phyloP scores from a whole-genome alignment of 2,113 vertebrate species.

The Menidia beryllina region DNA sequence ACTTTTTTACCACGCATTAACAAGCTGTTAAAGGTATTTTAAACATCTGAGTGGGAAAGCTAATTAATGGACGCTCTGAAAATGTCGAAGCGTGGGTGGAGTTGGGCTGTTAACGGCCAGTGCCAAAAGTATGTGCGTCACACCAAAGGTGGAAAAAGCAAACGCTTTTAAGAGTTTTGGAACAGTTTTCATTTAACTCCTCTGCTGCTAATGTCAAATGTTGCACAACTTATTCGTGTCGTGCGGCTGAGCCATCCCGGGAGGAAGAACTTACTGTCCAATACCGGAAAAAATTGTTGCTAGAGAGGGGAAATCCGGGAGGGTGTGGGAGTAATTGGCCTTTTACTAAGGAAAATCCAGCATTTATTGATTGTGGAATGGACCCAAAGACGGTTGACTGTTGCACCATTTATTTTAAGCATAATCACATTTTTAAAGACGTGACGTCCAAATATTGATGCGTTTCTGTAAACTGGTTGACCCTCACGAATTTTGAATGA shows the following conservation, averaged over 20 bases:
- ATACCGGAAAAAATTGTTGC: constrained; percentile 4
- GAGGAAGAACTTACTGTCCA: constrained; percentile 21
- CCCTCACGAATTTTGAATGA: constrained; percentile 2
- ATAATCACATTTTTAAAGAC: neutral
- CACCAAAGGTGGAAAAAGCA: constrained; percentile 39
- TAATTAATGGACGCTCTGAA: constrained; percentile 43
- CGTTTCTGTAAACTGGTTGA: neutral
- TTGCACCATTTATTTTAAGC: constrained; percentile 14
- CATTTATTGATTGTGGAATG: constrained; percentile 18
- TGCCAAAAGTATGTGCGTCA: constrained; percentile 48
- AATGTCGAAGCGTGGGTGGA: constrained; percentile 26
- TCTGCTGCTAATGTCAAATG: constrained; percentile 34
- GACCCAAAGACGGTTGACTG: constrained; percentile 9
- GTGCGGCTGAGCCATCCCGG: constrained; percentile 30
- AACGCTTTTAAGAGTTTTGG: neutral
- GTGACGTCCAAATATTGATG: neutral
- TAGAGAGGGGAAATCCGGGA: constrained; percentile 45
- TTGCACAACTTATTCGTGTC: constrained; percentile 48
- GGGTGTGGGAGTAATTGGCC: constrained; percentile 44
- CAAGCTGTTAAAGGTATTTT: constrained; percentile 22
- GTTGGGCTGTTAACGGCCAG: constrained; percentile 32
- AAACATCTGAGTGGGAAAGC: constrained; percentile 12
- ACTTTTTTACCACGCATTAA: constrained; percentile 16
- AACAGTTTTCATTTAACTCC: constrained; percentile 48
- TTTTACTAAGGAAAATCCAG: constrained; percentile 26